Conservation (phyloP, 2,113 vertebrate species). For the Trichomycterus rosablanca region DNA sequence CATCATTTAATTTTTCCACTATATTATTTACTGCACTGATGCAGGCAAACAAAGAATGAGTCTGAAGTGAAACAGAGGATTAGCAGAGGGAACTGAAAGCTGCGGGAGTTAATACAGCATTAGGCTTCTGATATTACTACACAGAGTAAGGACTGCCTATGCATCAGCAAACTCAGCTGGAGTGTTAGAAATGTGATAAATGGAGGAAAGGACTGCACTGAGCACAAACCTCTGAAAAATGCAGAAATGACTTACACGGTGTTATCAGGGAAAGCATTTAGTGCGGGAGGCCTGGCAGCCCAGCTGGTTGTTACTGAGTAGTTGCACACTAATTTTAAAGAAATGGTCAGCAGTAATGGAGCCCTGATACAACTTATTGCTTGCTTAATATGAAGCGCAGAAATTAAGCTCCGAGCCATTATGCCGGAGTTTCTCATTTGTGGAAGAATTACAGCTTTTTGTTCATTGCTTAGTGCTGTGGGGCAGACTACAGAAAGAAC, state of each 20-base stretch:
- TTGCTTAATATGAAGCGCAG: slow-evolving; percentile 46
- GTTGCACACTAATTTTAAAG: slow-evolving; percentile 58
- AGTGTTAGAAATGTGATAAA: slow-evolving; percentile 52
- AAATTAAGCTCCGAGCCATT: slow-evolving; percentile 31
- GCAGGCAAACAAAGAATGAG: slow-evolving; percentile 52
- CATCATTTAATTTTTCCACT: too few species aligned
- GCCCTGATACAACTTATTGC: slow-evolving; percentile 33
- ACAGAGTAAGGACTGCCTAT: slow-evolving; percentile 7
- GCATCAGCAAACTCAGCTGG: slow-evolving; percentile 25
- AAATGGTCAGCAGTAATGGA: slow-evolving; percentile 49
- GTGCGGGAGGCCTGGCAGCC: slow-evolving; percentile 11
- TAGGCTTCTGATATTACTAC: slow-evolving; percentile 29
- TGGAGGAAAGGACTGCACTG: slow-evolving; percentile 37
- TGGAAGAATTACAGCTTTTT: slow-evolving; percentile 29
- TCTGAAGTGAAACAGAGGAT: slow-evolving; percentile 62
- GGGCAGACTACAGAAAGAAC: slow-evolving; percentile 1
- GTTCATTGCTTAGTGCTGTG: slow-evolving; percentile 3
- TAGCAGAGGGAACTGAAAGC: slow-evolving; percentile 46
- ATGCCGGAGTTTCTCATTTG: slow-evolving; percentile 30
- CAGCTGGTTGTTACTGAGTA: slow-evolving; percentile 39
- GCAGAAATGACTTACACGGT: neutral
- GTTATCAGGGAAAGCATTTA: slow-evolving; percentile 24
- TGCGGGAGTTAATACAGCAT: slow-evolving; percentile 43
- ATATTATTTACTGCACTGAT: slow-evolving; percentile 17
- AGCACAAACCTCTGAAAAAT: slow-evolving; percentile 20